Conservation (phyloP, 2,797 vertebrate species). For the Chiloscyllium punctatum region DNA sequence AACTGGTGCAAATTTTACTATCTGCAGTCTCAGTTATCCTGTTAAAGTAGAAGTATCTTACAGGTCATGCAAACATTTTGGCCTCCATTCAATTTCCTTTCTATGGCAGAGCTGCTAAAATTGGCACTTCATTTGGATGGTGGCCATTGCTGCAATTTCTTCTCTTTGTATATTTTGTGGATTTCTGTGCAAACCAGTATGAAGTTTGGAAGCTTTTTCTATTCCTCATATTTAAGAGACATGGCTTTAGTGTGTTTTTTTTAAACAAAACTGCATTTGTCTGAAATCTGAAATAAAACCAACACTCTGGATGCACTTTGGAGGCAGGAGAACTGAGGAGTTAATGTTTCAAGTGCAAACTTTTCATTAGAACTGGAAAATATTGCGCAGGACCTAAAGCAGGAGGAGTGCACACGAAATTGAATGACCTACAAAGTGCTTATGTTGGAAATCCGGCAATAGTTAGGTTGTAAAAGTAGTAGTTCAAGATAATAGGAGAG, state of each 20-base stretch:
- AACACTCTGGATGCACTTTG: neutral
- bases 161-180: neutral
- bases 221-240: neutral
- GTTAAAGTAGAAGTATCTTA: neutral
- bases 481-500: neutral
- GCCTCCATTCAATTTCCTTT: too few relatives aligned
- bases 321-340: neutral
- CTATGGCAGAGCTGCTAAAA: neutral
- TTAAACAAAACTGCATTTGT: neutral
- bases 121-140: neutral
- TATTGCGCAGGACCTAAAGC: neutral
- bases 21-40: neutral
- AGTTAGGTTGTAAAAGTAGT: conserved; percentile 20
- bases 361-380: neutral
- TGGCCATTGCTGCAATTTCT: neutral
- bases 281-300: neutral
- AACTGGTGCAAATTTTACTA: neutral
- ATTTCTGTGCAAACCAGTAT: neutral
- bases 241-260: too few relatives aligned
- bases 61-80: neutral
- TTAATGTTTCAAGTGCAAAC: neutral
- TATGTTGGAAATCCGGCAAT: neutral
- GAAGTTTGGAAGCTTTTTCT: neutral
- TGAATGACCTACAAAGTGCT: neutral
- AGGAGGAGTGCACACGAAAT: neutral